Base-by-base conservation (phyloP, 2,113 vertebrate species). In the Podocnemis expansa region DNA sequence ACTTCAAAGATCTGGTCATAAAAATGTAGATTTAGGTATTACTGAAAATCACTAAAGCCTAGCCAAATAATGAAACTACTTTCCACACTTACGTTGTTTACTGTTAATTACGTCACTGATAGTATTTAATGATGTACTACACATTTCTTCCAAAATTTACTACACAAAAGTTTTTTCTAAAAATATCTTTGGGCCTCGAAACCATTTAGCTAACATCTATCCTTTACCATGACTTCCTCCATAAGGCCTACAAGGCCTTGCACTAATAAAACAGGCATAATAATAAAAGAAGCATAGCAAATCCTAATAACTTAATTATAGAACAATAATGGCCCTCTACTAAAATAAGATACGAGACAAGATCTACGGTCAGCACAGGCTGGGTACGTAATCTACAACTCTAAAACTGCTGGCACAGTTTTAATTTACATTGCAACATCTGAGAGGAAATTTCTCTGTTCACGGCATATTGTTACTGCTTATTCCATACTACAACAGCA, bases 21-120 rank as follows among this genome's bases (percentile, higher is more conserved):
- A 82, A 0, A 0, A 3, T n/a, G 56, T 47, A 19, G 67, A 85
- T 10, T 2, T 24, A 85, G 94, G 80, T 93, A 93, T 4, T 8
- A 1, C 84, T 87, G 92, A 95, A 96, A 95, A 95, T 94, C 94
- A 94, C 92, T 51, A 17, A n/a, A n/a, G 60, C 31, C 60, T 14
- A 8, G 34, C 19, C 60, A 67, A 67, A n/a, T n/a, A 67, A n/a
- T n/a, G 60, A 19, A n/a, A n/a, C 60, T 67, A 67, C 60, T 67
- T 67, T 67, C 60, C 60, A n/a, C 60, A 19, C 34, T 67, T 67
- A 67, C 19, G 60, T 19, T 67, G 14, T 31, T 63, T 67, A n/a
- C 34, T 67, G 60, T n/a, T 67, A 67, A 67, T 67, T 34, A 67
- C 34, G n/a, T 16, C 34, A n/a, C 34, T 67, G 31, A 67, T 17